These are phyloP conservation scores for Drosophila subobscura DNA, from an alignment of 1,140 invertebrate species.

Conservation along the genomic window DNA sequence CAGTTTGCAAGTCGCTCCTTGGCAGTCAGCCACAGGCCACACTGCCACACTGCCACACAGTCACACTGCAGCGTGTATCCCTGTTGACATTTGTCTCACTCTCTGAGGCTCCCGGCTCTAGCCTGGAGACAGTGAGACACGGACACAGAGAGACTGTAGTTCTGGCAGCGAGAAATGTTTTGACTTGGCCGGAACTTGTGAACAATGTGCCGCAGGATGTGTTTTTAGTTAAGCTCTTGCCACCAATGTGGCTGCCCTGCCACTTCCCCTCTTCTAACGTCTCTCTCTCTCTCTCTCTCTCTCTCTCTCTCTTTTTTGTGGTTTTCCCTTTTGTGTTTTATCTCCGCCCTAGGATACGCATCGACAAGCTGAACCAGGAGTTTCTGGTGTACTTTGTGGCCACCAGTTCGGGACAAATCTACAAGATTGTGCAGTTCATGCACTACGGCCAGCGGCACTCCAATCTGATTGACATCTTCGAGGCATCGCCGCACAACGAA, in stretches of 20 bases:
- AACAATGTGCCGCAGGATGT: conserved; percentile 73
- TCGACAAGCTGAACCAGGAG: conserved; percentile 85
- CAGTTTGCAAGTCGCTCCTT: not conserved
- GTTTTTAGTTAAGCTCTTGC: conserved; percentile 75
- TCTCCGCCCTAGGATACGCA: conserved; percentile 68
- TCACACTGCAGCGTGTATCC: conserved; percentile 33
- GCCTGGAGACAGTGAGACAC: conserved; percentile 17
- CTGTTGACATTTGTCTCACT: conserved; percentile 28
- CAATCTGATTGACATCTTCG: conserved; percentile 90
- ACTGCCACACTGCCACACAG: conserved; percentile 36
- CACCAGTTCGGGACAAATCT: conserved; percentile 90
- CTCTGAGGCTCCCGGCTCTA: no score
- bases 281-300: no score
- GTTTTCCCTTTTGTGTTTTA: conserved; percentile 17
- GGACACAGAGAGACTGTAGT: conserved; percentile 27
- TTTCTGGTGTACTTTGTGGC: conserved; percentile 92
- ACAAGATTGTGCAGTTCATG: conserved; percentile 91
- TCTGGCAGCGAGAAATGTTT: conserved; percentile 69
- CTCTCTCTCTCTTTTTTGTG: conserved; percentile 7
- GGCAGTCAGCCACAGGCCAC: conserved; percentile 6
- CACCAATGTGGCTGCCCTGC: conserved; percentile 30
- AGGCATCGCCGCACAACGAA: conserved; percentile 88
- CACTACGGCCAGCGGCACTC: conserved; percentile 87
- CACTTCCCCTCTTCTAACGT: no score
- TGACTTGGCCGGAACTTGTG: conserved; percentile 75